A percentile compares a stretch with the other conserved stretches of the same genome.
phyloP scores from a whole-genome alignment of 2,888 invertebrate species.

The Cecidostiba fungosa region DNA sequence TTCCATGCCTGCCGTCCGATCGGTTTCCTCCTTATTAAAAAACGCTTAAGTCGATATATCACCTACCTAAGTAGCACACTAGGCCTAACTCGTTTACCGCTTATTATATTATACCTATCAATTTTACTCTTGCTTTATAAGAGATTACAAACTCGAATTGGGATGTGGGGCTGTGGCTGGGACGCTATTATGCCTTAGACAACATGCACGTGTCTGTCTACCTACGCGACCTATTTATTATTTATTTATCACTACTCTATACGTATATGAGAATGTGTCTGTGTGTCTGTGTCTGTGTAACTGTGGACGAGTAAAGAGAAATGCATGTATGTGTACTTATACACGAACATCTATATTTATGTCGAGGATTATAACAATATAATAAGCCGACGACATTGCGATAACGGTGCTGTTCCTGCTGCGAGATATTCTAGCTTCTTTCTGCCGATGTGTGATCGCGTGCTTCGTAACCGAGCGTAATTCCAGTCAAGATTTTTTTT shows the following conservation, averaged over 20 bases:
- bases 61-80: slow-evolving; percentile 58
- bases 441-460: not conserved
- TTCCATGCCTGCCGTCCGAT: slow-evolving; percentile 78
- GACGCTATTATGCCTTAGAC: not conserved
- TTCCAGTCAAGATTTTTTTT: not conserved
- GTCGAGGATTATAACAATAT: slow-evolving; percentile 38
- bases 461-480: not conserved
- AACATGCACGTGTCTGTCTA: not conserved
- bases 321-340: not conserved
- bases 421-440: not conserved
- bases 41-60: slow-evolving; percentile 61
- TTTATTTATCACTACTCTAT: too few relatives aligned
- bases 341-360: slow-evolving; percentile 23
- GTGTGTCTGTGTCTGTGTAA: not conserved
- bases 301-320: slow-evolving; percentile 3
- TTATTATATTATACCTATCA: slow-evolving; percentile 44
- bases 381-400: slow-evolving; percentile 53
- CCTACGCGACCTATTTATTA: slow-evolving; percentile 33
- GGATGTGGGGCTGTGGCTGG: slow-evolving; percentile 39
- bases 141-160: slow-evolving; percentile 43
- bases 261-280: not conserved
- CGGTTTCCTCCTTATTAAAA: slow-evolving; percentile 70
- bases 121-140: slow-evolving; percentile 41
- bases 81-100: slow-evolving; percentile 57
- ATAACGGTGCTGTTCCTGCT: slow-evolving; percentile 35